Conservation (phyloP, 2,113 vertebrate species). For the Hippocampus barbouri region DNA sequence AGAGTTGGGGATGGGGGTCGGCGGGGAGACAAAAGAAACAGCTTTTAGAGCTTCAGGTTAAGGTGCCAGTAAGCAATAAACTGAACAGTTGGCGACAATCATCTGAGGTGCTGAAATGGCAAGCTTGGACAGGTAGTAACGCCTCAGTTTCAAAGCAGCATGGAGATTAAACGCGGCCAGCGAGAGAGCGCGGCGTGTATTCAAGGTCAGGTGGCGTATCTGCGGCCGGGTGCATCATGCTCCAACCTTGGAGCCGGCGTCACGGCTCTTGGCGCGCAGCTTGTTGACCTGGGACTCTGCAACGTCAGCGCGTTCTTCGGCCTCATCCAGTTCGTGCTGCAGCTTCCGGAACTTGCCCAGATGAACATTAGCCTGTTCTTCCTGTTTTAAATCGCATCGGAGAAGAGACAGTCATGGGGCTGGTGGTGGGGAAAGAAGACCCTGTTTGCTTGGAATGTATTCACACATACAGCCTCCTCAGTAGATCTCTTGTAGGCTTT, state of each 20-base stretch:
- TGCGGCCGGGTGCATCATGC: constrained; percentile 21
- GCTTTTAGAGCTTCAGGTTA: constrained; percentile 35
- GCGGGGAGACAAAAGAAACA: constrained; percentile 33
- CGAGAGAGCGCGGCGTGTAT: constrained; percentile 28
- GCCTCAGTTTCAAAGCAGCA: constrained; percentile 1
- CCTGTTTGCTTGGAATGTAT: background rate
- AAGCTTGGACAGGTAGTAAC: background rate
- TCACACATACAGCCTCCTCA: constrained; percentile 76
- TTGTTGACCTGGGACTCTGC: constrained; percentile 78
- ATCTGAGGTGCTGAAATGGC: background rate
- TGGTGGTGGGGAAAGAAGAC: background rate
- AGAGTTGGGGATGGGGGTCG: constrained; percentile 9
- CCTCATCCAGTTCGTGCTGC: constrained; percentile 77
- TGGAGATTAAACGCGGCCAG: constrained; percentile 20
- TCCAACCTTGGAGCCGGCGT: constrained; percentile 67
- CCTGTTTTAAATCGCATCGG: constrained; percentile 47
- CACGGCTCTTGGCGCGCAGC: constrained; percentile 71
- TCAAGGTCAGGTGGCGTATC: constrained; percentile 20
- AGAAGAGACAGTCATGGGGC: background rate
- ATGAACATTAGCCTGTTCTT: constrained; percentile 74
- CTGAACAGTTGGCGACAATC: background rate
- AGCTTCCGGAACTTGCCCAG: constrained; percentile 74
- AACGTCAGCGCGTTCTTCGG: constrained; percentile 72
- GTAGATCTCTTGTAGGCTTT: constrained; percentile 84
- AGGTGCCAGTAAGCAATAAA: constrained; percentile 25